These are phyloP conservation scores for Procavia capensis DNA, from an alignment of 2,113 vertebrate species.

Conservation along the genomic window DNA sequence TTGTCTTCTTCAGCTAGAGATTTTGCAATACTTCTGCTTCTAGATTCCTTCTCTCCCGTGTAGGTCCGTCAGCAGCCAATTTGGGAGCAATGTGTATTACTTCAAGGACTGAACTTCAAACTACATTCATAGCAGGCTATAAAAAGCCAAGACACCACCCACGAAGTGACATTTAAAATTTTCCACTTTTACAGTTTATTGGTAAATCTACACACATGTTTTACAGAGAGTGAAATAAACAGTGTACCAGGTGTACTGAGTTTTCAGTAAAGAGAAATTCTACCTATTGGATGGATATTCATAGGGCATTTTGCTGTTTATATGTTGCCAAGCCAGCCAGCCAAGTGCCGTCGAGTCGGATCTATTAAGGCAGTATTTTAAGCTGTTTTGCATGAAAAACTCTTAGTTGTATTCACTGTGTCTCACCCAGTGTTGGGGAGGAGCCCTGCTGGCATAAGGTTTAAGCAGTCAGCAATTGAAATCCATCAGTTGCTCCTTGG, in stretches of 20 bases:
- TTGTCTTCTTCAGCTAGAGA: constrained; percentile 27
- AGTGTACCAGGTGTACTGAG: constrained; percentile 41
- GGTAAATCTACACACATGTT: constrained; percentile 5
- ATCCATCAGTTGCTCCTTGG: too few species aligned
- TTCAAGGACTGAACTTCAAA: constrained; percentile 48
- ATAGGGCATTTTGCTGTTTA: neutral
- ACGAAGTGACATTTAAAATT: constrained; percentile 65
- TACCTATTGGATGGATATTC: constrained; percentile 60
- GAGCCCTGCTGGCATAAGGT: too few species aligned
- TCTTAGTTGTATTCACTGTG: constrained; percentile 64
- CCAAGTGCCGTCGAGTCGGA: too few species aligned
- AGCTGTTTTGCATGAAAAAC: constrained; percentile 25
- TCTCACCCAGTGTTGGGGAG: too few species aligned
- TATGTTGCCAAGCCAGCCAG: too few species aligned
- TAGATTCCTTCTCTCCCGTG: neutral
- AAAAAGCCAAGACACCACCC: constrained; percentile 52
- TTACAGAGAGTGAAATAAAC: neutral
- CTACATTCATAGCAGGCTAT: constrained; percentile 18
- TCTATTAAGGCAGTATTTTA: constrained; percentile 71
- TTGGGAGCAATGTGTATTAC: constrained; percentile 60
- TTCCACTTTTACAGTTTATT: constrained; percentile 56
- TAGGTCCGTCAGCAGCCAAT: constrained; percentile 56
- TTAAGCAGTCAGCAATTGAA: too few species aligned
- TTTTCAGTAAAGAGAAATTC: constrained; percentile 73
- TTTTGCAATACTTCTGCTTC: constrained; percentile 50